Conservation (phyloP, 1,140 invertebrate genomes). For the Psix sp. region DNA sequence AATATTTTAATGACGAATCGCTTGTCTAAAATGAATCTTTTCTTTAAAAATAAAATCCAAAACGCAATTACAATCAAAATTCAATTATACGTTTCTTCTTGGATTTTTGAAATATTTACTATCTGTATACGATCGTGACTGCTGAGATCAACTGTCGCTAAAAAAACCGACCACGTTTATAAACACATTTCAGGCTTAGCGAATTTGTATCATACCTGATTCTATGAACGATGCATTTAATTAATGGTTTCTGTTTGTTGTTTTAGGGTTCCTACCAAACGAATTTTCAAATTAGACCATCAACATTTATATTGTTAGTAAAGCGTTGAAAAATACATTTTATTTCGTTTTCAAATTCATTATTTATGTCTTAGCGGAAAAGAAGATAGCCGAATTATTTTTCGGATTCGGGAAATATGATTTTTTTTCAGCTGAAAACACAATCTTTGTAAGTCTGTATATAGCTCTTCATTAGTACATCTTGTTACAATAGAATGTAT, state of each 20-base stretch:
- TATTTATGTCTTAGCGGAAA: conserved; percentile 7
- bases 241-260: conserved; percentile 3
- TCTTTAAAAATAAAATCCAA: conserved; percentile 14
- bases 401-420: not conserved
- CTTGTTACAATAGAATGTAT: conserved; percentile 43
- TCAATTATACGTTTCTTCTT: conserved; percentile 7
- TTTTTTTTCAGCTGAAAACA: conserved; percentile 8
- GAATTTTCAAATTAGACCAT: not conserved
- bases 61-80: conserved; percentile 17
- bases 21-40: not conserved
- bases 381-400: not conserved
- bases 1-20: conserved; percentile 7
- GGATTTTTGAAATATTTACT: conserved; percentile 4
- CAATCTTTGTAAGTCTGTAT: conserved; percentile 34
- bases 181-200: too few species aligned
- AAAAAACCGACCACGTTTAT: conserved; percentile 3
- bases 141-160: conserved; percentile 3
- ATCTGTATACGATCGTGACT: not conserved
- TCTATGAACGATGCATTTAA: too few species aligned
- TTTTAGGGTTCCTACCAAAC: conserved; percentile 29
- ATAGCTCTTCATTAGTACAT: conserved; percentile 21
- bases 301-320: conserved; percentile 6
- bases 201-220: too few species aligned
- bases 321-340: conserved; percentile 27
- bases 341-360: conserved; percentile 10